Conservation (phyloP, 2,888 invertebrate species). For the Girardia tigrina region DNA sequence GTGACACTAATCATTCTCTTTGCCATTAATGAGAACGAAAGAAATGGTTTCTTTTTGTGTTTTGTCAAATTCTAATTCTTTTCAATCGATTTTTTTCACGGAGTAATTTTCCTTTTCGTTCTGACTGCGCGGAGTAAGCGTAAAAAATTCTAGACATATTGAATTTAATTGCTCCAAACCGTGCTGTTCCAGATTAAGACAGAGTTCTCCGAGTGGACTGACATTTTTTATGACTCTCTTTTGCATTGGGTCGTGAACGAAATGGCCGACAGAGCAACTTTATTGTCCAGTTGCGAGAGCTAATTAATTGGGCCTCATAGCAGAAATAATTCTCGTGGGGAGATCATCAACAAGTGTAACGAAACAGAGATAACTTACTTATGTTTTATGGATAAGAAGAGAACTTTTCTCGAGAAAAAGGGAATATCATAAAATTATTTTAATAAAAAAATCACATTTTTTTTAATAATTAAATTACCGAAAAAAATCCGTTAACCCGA, state of each 20-base stretch:
- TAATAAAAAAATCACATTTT: too few relatives aligned
- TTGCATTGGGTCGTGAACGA: not conserved
- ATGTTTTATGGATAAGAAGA: conserved; percentile 10
- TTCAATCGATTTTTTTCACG: too few relatives aligned
- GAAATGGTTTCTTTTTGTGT: too few relatives aligned
- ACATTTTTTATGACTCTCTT: conserved; percentile 18
- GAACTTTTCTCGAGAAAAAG: not conserved
- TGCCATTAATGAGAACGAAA: too few relatives aligned
- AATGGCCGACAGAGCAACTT: conserved; percentile 23
- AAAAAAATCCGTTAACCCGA: too few relatives aligned
- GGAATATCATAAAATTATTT: too few relatives aligned
- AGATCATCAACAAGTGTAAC: conserved; percentile 7
- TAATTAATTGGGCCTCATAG: conserved; percentile 15
- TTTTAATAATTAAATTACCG: too few relatives aligned
- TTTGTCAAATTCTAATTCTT: too few relatives aligned
- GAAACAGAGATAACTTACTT: conserved; percentile 9
- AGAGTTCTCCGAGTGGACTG: not conserved
- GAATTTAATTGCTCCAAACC: conserved; percentile 1
- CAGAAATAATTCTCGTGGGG: conserved; percentile 17
- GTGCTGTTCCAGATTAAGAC: conserved; percentile 16
- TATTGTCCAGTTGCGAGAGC: conserved; percentile 23
- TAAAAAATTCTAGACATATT: conserved; percentile 20
- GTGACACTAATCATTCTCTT: too few relatives aligned
- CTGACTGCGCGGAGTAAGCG: not conserved
- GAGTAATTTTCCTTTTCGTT: too few relatives aligned